A percentile compares a stretch with the other conserved stretches of the same genome.
phyloP scores from a whole-genome alignment of 2,888 invertebrate genomes.

The Mamestra brassicae region DNA sequence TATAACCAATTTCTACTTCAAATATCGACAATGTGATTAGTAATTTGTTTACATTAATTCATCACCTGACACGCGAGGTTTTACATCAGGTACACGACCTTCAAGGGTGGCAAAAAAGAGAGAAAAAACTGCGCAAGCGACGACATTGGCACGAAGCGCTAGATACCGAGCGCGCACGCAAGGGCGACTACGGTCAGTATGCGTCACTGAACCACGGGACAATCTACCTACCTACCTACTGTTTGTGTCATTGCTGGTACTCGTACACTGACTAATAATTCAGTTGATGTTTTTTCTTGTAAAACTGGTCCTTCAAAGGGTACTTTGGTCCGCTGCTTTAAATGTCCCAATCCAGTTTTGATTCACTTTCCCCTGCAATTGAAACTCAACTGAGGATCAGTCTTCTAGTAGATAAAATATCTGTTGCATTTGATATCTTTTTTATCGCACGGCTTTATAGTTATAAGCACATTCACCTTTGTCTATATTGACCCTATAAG shows the following conservation, averaged over 20 bases:
- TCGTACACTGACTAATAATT: slow-evolving; percentile 33
- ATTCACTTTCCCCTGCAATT: slow-evolving; percentile 18
- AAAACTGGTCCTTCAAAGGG: neutral
- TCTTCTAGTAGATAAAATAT: neutral
- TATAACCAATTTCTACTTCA: slow-evolving; percentile 10
- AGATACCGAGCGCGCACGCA: slow-evolving; percentile 85
- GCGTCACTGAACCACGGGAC: slow-evolving; percentile 67
- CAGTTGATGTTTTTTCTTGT: neutral
- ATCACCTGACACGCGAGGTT: slow-evolving; percentile 82
- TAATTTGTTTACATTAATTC: slow-evolving; percentile 78
- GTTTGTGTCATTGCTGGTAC: slow-evolving; percentile 43
- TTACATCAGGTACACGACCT: slow-evolving; percentile 84
- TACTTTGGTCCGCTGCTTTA: slow-evolving; percentile 13
- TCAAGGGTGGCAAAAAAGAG: slow-evolving; percentile 83
- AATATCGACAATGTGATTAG: slow-evolving; percentile 41
- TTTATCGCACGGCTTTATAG: neutral
- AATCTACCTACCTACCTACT: slow-evolving; percentile 58
- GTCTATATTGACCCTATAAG: slow-evolving; percentile 13
- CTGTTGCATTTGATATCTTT: neutral
- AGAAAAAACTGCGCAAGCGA: slow-evolving; percentile 77
- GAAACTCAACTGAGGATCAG: neutral
- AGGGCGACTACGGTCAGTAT: slow-evolving; percentile 78
- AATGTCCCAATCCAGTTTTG: slow-evolving; percentile 8
- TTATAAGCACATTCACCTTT: neutral
- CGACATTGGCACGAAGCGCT: slow-evolving; percentile 87